Base-by-base conservation (phyloP, 2,113 vertebrate species). In the Oreotragus oreotragus region DNA sequence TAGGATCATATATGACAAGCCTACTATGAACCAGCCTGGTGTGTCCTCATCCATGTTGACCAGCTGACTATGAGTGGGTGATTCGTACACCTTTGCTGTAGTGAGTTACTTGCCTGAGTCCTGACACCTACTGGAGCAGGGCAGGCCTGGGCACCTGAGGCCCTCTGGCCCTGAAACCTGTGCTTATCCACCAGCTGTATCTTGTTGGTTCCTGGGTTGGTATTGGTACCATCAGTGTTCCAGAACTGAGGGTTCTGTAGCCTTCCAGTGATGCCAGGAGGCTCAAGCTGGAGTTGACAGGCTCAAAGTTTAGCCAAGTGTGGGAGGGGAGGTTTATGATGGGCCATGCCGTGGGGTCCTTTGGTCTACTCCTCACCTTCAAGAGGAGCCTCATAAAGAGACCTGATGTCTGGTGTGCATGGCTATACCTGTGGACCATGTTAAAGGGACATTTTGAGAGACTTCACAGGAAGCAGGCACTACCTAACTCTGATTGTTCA, bases 261-360 rank as follows among this genome's bases (percentile, higher is more conserved):
- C 45, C 12, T 97, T 43, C 76, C 33, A 79, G 3, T 6, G 25
- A 45, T 66, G 51, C 36, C 81, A 66, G 91, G 80, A 83, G 43
- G 19, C 45, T 49, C 3, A 3, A 85, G 25, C n/a, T 55, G 51
- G 33, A 85, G 33, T 16, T 27, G 14, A 51, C 3, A 85, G 15
- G n/a, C 36, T 91, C 58, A 17, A 64, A n/a, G 66, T 60, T 58
- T n/a, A 84, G 55, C 11, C 8, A 85, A 90, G 53, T n/a, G 30
- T 4, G 17, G n/a, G 12, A 4, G 15, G 17, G 49, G 11, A 49
- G 47, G n/a, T 79, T 58, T 28, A 43, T 8, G 10, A 4, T 15
- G 33, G 28, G 23, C 10, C 6, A 0, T 77, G 16, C 1, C 10
- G 2, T 9, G 3, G 11, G 23, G 21, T 16, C 6, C 15, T 73